phyloP scores from a whole-genome alignment of 2,113 vertebrate species.

The Erpornis zantholeuca region DNA sequence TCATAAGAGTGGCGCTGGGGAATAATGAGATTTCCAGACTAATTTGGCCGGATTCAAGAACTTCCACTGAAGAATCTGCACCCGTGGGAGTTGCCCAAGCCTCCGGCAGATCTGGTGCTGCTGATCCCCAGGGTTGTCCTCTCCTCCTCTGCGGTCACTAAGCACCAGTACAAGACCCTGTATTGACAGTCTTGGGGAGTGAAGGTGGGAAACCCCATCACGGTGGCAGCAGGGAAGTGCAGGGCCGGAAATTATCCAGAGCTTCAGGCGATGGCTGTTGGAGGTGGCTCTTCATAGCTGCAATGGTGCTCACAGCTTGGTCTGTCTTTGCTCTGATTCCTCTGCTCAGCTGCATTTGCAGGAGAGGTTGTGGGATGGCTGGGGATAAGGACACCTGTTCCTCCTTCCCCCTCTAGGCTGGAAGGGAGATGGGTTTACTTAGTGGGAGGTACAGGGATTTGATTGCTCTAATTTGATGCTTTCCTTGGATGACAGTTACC shows the following conservation, averaged over 20 bases:
- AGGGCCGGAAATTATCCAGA: neutral
- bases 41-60: neutral
- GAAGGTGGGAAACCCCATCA: neutral
- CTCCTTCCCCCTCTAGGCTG: neutral
- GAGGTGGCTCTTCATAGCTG: neutral
- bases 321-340: neutral
- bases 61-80: neutral
- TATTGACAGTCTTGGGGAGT: neutral
- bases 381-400: neutral
- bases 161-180: neutral
- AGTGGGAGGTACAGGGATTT: neutral
- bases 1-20: neutral
- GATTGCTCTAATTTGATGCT: neutral
- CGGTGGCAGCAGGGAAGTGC: too few species aligned
- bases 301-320: neutral
- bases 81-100: neutral
- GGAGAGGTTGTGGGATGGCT: neutral
- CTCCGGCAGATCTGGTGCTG: neutral
- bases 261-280: rapidly evolving
- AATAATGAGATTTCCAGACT: conserved; percentile 58
- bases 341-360: neutral
- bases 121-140: neutral
- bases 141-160: neutral
- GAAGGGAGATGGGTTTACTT: neutral
- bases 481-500: neutral